Base-by-base conservation (phyloP, 2,888 invertebrate species). In the Stenodema calcarata region DNA sequence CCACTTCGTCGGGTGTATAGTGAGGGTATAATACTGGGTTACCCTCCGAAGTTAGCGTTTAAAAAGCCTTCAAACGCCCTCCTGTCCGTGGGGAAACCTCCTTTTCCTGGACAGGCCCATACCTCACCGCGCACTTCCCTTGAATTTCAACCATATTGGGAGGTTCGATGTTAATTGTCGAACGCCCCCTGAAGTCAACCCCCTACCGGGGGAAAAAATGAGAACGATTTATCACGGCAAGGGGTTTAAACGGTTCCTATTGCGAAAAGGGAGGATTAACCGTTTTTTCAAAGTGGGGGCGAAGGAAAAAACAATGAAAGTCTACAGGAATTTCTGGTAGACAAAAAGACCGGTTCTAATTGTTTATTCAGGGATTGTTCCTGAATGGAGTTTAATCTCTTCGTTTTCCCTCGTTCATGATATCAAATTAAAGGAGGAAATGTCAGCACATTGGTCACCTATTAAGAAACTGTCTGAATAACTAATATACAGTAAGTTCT, bases 111-210 rank as follows among this genome's bases (percentile, higher is more conserved):
- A 47, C 47, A 14, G 23, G 62, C 44, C 41, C 44, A 44, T 78
- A 44, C 41, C 78, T 78, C 78, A 78, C 42, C 11, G 44, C 42
- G 62, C 12, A 44, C 44, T 3, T 44, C 78, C 78, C 78, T 44
- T 78, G 78, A 78, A 78, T 78, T 78, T 78, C 44, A 78, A 78
- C 78, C 78, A 78, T 78, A 78, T 78, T 78, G 78, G 78, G 41
- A 78, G 41, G 6, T 78, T 78, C 78, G 44, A 78, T 78, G 78
- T 78, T 78, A 78, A 78, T 78, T 78, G 44, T 78, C 44, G 78
- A 78, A 44, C 78, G 11, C 14, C 73, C 73, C 44, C 18, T n/a
- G 6, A 18, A n/a, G 23, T 1, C 18, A 18, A 18, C 9, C 62
- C 62, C 54, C 54, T 54, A 54, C 54, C 14, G 18, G 18, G 3